Evolutionary conservation across 2,797 vertebrate species (phyloP), one percentile per base, ranked within the genome.

Genomic region (Acanthopagrus latus): DNA sequence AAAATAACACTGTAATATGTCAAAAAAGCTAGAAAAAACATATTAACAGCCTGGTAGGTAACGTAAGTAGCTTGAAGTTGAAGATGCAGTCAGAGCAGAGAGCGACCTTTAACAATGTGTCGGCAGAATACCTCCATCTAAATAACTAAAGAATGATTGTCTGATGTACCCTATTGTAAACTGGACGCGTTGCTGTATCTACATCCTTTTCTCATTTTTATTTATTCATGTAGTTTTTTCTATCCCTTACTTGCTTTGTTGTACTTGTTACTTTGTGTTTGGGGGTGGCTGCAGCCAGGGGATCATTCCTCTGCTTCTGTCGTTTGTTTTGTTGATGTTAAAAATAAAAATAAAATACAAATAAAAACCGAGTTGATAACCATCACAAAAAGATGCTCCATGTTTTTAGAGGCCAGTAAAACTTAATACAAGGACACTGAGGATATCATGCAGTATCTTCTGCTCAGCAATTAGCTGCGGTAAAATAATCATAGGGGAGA

Each of bases 401-500:
- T 69, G 38, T 20, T 46, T 46, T 17, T 2, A n/a, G 20, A 69
- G 6, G 27, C 7, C 17, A 58, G 33, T 82, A 17, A 56, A 67
- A 71, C 9, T 25, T 65, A 64, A 64, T 8, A 56, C 55, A 76
- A 55, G 60, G 52, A 54, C 60, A 71, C 8, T 23, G 47, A 56
- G 23, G 23, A 71, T 77, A 74, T 67, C 64, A 57, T 67, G 51
- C 44, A 29, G 27, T 21, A 54, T 57, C n/a, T 27, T 76, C 41
- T 74, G 21, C 59, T 72, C 52, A 29, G 54, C 70, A 86, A 85
- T 89, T 80, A 88, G 58, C 55, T 27, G 21, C 65, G 68, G 70
- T 46, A 33, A 77, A 81, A 72, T 69, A 66, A 67, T 74, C 48
- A 74, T 29, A 68, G 11, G 74, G 52, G 56, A 83, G 38, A 8